Evolutionary conservation across 2,888 invertebrate species (phyloP), one percentile per base, ranked within the genome.

Genomic region (Lasioglossum vierecki): DNA sequence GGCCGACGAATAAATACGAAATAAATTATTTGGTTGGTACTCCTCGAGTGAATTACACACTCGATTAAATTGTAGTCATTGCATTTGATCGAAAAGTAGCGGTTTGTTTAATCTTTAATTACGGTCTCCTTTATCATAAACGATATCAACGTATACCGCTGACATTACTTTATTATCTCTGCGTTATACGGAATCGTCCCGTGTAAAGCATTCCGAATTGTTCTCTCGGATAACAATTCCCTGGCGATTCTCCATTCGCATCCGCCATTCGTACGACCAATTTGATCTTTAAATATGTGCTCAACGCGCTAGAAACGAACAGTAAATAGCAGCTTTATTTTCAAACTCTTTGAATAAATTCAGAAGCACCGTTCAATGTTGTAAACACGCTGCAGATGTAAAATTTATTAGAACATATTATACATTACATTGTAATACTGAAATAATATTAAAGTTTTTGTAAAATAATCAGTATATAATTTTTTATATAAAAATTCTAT

Each of bases 21-120:
- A 35, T 73, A 66, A 82, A 83, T 77, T 77, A 77, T 82, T 76
- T 68, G 39, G 22, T 22, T 30, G 57, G 49, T 57, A 57, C 72
- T 68, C 72, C 15, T 30, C n/a, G 2, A 35, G 70, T 41, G 26
- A 80, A 68, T 81, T 76, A 76, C 57, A 57, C 46, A 63, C 53
- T 73, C 53, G 44, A 15, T 76, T 66, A 66, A 81, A 77, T 73
- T 60, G n/a, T 46, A 57, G 39, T 60, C 46, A 70, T 82, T 77
- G n/a, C 35, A 49, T 82, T 74, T 11, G 22, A 30, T 15, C 15
- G 44, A 15, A 57, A 74, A 81, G 66, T 18, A 22, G 11, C 13
- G 35, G 9, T 46, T 41, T 66, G 35, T 72, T 73, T 76, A 44
- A 81, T 13, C 39, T 35, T 76, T 26, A 26, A 46, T 76, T 83